Evolutionary conservation across 2,797 vertebrate species (phyloP), one percentile per base, ranked within the genome.

Genomic region (Myotis pilosus): DNA sequence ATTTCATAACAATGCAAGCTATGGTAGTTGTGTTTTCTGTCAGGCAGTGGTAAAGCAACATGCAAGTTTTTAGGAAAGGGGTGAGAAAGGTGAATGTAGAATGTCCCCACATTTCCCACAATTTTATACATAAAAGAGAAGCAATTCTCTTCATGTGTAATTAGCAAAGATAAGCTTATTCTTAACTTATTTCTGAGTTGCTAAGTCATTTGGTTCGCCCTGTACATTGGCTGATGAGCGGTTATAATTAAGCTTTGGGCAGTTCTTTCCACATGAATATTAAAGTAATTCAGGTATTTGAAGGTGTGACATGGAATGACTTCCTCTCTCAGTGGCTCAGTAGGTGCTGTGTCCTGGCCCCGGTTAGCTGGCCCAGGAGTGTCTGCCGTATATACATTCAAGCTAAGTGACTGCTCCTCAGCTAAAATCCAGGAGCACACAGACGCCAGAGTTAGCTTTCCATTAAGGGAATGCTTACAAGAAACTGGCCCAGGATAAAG

Each of bases 401-500:
- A 55, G 33, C n/a, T 25, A 79, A n/a, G 41, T n/a, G 19, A 36
- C 20, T 47, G 25, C 79, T 49, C 12, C 85, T 62, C 33, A 20
- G 38, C 36, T 41, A 30, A 87, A 62, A 87, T 25, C 33, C 71
- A 78, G 49, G 44, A 33, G 36, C 72, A 47, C 47, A 55, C 0
- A 17, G 72, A 94, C 0, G 0, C 64, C 49, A 49, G 33, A 71
- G 51, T 33, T 81, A 78, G 36, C 9, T 83, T 87, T 78, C 55
- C 49, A 11, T 62, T 51, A 49, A 84, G 47, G 22, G 89, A 81
- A 79, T n/a, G 23, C 78, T 86, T 71, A 36, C 25, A 49, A 86
- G 44, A 94, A 96, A 62, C 15, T 15, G 71, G 23, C 41, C 49
- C 36, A 75, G 49, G 57, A 69, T 38, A 94, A 87, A 95, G 51